Base-by-base conservation (phyloP, 1,140 invertebrate genomes). In the Teleopsis dalmanni region DNA sequence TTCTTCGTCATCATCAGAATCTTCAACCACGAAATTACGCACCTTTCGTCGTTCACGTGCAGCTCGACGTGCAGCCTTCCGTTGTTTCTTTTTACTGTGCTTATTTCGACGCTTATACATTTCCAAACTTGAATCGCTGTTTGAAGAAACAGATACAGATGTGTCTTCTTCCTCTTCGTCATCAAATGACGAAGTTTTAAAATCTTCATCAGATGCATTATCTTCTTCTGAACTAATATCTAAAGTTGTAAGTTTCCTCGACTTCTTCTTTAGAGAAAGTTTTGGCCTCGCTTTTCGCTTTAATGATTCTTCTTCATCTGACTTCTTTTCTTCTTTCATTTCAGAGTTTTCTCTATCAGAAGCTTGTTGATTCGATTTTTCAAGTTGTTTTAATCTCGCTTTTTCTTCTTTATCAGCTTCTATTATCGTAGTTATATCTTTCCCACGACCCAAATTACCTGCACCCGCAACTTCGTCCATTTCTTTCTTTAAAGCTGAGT, bases 361-460 rank as follows among this genome's bases (percentile, higher is more conserved):
- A 13, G 6, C 34, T 21, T 6, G 8, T 11, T 67, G 13, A 65
- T 65, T 37, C 56, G 61, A 18, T 52, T 64, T 55, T 25, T 71
- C 62, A 1, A 60, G 4, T 40, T 56, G 46, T 22, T 50, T 56
- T 42, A 45, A 57, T 21, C 52, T 57, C 1, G 48, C 48, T 50
- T 78, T 77, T 53, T 87, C 81, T 57, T 83, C 83, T 55, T 87
- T 84, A 48, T 86, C 84, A 0, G 85, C 85, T 56, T 89, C 87
- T 1, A 90, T 84, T 48, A 92, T 91, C 26, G 88, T 92, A 10
- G 83, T 81, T 48, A 94, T 93, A 62, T 93, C 89, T 69, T 94
- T 94, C 0, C 90, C 90, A 27, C 87, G 76, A 5, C 87, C 86
- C 55, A 85, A 81, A 70, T 87, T 87, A 1, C 85, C 85, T 3